These are phyloP conservation scores for Pollimyrus isidori DNA, from an alignment of 2,113 vertebrate species.

Conservation along the genomic window DNA sequence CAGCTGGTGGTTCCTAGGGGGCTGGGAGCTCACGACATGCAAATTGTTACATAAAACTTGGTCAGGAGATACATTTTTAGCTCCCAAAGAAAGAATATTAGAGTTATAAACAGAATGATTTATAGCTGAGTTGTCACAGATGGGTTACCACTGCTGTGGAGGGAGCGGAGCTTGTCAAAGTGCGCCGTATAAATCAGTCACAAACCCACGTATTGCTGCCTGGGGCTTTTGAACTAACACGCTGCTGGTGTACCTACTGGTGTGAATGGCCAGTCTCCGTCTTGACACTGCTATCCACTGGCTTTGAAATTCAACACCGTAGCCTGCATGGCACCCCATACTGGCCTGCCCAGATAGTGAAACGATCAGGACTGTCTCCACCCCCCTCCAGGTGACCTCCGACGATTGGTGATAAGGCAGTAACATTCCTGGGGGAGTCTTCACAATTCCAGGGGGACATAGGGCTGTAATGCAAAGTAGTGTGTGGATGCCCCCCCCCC, in stretches of 20 bases:
- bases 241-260: neutral
- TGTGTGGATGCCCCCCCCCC: neutral
- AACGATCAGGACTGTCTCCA: neutral
- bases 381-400: neutral
- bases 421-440: neutral
- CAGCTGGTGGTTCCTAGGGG: neutral
- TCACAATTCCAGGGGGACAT: neutral
- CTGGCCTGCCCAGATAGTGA: neutral
- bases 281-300: neutral
- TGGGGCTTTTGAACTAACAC: neutral
- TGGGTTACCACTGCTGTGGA: neutral
- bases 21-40: neutral
- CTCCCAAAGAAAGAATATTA: neutral
- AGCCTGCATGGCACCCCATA: neutral
- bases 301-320: neutral
- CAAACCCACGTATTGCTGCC: neutral
- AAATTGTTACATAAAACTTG: neutral
- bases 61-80: neutral
- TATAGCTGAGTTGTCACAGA: neutral
- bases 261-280: neutral
- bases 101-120: neutral
- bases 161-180: neutral
- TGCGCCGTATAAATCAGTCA: neutral
- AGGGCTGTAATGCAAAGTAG: neutral
- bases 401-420: neutral